Evolutionary conservation across 2,113 vertebrate species (phyloP), one percentile per base, ranked within the genome.

Genomic region (Geococcyx californianus): DNA sequence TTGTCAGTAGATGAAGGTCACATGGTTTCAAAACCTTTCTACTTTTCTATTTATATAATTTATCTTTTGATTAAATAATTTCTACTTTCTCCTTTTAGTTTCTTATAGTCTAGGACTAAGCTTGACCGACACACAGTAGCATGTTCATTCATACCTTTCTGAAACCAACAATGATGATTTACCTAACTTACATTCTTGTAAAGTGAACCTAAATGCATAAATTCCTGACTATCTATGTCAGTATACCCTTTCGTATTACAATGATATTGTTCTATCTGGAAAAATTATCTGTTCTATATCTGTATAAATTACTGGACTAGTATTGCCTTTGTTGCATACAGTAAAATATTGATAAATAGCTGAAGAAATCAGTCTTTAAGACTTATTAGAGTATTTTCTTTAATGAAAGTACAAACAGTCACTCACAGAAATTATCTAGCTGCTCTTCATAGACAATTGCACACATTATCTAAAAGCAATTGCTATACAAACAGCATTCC

Each of bases 391-490:
- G 66, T 78, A 56, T 63, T 84, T 97, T 84, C 77, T 94, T 97
- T 91, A 97, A 97, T 84, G 77, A 73, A 95, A 95, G 84, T 78
- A 89, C 72, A 92, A 91, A 45, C 16, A 91, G 85, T 82, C 78
- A 56, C 73, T 94, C 80, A 73, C n/a, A 93, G 78, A 93, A 95
- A 97, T 94, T 91, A 95, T 93, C 82, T 92, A 78, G 80, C 33
- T 88, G 78, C 58, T 97, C 89, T 98, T 98, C 94, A 96, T 93
- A 97, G 94, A 86, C 93, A 97, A 97, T 95, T 98, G 91, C 92
- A 86, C 95, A 95, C 81, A 96, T 97, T 97, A 96, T 92, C 92
- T 95, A 89, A 97, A 96, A 96, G 79, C 74, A 96, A 93, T 68
- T 19, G 21, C 90, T 78, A 87, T 66, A 79, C 60, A 93, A 93